Evolutionary conservation across 2,888 invertebrate genomes (phyloP).

Genomic region (Pardosa pseudoannulata): DNA sequence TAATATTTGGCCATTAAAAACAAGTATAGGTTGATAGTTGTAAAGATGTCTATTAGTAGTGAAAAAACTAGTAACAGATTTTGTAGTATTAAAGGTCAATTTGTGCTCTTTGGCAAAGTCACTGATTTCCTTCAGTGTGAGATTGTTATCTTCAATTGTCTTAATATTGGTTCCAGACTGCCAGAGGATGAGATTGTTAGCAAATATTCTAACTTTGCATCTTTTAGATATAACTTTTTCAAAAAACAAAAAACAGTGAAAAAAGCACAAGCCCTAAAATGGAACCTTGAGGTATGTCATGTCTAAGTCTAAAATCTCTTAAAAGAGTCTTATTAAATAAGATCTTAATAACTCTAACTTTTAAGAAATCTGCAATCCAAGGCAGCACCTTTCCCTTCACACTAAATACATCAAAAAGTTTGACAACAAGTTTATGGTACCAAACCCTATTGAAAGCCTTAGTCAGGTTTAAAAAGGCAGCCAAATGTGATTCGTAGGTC

Average conservation of each 20-base stretch:
- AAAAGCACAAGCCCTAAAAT: not conserved
- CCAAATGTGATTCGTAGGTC: not conserved
- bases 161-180: not conserved
- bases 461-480: not conserved
- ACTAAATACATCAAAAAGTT: too few relatives aligned
- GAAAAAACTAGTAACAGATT: not conserved
- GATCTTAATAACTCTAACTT: slow-evolving; percentile 17
- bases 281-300: slow-evolving; percentile 6
- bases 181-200: slow-evolving; percentile 29
- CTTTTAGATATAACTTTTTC: not conserved
- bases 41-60: too few relatives aligned
- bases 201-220: slow-evolving; percentile 4
- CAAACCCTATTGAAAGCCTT: not conserved
- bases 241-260: not conserved
- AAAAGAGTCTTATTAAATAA: slow-evolving; percentile 22
- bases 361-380: slow-evolving; percentile 9
- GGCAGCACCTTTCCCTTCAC: slow-evolving; percentile 7
- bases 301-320: not conserved
- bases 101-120: not conserved
- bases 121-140: not conserved
- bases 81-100: not conserved
- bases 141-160: not conserved
- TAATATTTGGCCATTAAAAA: too few relatives aligned
- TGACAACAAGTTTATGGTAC: not conserved
- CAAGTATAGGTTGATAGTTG: too few relatives aligned